Conservation (phyloP, 1,140 invertebrate species). For the Bombus picipes region DNA sequence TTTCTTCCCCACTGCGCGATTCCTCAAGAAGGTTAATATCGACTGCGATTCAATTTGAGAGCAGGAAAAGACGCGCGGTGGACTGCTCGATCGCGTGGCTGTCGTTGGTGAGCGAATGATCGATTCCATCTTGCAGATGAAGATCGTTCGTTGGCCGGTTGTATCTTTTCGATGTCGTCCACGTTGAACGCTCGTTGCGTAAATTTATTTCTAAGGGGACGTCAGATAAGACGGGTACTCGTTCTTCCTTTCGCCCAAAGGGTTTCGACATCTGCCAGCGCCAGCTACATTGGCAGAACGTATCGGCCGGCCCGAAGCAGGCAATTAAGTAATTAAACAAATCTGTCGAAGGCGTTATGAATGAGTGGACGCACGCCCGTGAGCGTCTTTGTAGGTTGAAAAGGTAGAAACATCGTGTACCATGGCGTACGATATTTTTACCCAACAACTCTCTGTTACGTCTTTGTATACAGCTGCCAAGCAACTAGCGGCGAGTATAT, state of each 20-base stretch:
- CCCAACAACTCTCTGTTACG: slow-evolving; percentile 26
- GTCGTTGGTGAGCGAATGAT: background rate
- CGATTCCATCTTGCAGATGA: background rate
- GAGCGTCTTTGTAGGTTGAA: slow-evolving; percentile 31
- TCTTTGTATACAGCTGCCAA: slow-evolving; percentile 37
- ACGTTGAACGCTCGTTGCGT: slow-evolving; percentile 15
- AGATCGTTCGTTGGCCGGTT: background rate
- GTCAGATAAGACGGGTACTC: slow-evolving; percentile 49
- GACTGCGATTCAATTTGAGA: slow-evolving; percentile 39
- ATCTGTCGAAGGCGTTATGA: slow-evolving; percentile 75
- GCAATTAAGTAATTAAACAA: slow-evolving; percentile 82
- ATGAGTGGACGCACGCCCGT: slow-evolving; percentile 71
- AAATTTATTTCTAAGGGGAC: slow-evolving; percentile 54
- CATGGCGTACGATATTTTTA: slow-evolving; percentile 39
- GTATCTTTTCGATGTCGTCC: background rate
- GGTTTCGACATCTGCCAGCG: slow-evolving; percentile 65
- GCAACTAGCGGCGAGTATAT: background rate
- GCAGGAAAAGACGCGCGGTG: too few species aligned
- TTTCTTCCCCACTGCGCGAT: slow-evolving; percentile 3
- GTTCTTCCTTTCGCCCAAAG: slow-evolving; percentile 61
- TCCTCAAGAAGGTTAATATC: slow-evolving; percentile 39
- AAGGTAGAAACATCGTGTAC: slow-evolving; percentile 36
- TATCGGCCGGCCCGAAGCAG: slow-evolving; percentile 59
- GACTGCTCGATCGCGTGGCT: too few species aligned
- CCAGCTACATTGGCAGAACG: slow-evolving; percentile 40